Evolutionary conservation across 2,888 invertebrate genomes (phyloP).

Genomic region (Bombyx huttoni): DNA sequence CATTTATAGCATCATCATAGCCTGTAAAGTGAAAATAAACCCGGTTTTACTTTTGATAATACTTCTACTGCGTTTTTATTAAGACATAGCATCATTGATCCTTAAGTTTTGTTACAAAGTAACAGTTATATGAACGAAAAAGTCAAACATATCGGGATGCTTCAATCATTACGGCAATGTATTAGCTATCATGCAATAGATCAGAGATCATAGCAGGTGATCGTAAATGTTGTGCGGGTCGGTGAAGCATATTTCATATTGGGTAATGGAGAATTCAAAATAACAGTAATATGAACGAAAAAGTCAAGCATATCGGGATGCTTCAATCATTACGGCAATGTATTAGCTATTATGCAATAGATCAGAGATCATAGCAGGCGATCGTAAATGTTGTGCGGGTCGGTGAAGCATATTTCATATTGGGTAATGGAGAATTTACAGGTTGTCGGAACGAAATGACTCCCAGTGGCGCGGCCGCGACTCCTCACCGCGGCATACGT

Average conservation of each 20-base stretch:
- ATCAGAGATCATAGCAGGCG: conserved; percentile 34
- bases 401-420: conserved; percentile 66
- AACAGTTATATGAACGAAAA: background rate
- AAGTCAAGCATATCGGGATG: background rate
- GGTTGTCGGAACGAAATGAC: conserved; percentile 68
- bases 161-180: background rate
- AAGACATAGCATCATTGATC: no score
- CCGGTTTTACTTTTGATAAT: no score
- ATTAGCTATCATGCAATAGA: conserved; percentile 18
- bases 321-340: background rate
- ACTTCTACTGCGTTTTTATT: no score
- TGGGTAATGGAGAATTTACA: conserved; percentile 73
- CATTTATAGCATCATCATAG: conserved; percentile 8
- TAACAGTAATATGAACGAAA: background rate
- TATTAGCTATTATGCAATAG: conserved; percentile 16
- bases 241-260: conserved; percentile 67
- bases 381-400: conserved; percentile 43
- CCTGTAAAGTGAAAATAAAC: background rate
- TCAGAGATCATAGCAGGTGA: conserved; percentile 33
- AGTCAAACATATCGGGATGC: background rate
- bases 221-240: conserved; percentile 44
- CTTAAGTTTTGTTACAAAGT: background rate
- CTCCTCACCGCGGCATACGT: conserved; percentile 23
- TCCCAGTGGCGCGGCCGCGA: conserved; percentile 60
- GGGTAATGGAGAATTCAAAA: conserved; percentile 63